Conservation (phyloP, 2,888 invertebrate species). For the Rhopalosiphum nymphaeae region DNA sequence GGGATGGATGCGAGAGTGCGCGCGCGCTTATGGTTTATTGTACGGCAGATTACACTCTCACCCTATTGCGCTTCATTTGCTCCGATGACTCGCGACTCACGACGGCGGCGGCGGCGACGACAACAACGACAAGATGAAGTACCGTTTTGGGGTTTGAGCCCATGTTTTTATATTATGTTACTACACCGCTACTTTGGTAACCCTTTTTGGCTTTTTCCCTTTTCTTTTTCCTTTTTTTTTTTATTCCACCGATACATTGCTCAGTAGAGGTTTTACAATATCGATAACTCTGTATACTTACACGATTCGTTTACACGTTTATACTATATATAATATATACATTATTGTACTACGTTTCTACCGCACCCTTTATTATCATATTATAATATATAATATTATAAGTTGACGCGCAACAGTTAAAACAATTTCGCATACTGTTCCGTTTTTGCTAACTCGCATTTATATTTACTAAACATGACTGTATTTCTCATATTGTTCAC, state of each 20-base stretch:
- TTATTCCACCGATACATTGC: not conserved
- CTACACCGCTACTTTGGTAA: conserved; percentile 37
- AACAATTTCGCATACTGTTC: not conserved
- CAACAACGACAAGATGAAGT: conserved; percentile 9
- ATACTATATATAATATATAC: not conserved
- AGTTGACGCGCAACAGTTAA: conserved; percentile 4
- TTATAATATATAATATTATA: not conserved
- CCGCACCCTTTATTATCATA: not conserved
- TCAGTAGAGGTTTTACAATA: not conserved
- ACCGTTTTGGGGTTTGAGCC: conserved; percentile 43
- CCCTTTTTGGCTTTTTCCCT: conserved; percentile 19
- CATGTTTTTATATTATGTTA: conserved; percentile 17
- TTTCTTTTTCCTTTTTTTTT: not conserved
- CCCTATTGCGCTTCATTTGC: conserved; percentile 53
- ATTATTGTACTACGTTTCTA: not conserved
- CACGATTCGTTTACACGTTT: not conserved
- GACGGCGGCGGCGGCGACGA: not conserved
- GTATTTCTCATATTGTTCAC: not conserved
- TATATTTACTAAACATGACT: not conserved
- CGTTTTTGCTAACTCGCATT: not conserved
- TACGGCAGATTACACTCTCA: conserved; percentile 32
- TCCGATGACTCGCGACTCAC: conserved; percentile 2
- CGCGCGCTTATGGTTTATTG: conserved; percentile 24
- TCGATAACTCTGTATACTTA: not conserved
- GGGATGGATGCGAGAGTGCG: not conserved